Percentiles rank a stretch among this genome's conserved stretches.
phyloP scores from a whole-genome alignment of 2,113 vertebrate genomes.

The Todiramphus saurophagus region DNA sequence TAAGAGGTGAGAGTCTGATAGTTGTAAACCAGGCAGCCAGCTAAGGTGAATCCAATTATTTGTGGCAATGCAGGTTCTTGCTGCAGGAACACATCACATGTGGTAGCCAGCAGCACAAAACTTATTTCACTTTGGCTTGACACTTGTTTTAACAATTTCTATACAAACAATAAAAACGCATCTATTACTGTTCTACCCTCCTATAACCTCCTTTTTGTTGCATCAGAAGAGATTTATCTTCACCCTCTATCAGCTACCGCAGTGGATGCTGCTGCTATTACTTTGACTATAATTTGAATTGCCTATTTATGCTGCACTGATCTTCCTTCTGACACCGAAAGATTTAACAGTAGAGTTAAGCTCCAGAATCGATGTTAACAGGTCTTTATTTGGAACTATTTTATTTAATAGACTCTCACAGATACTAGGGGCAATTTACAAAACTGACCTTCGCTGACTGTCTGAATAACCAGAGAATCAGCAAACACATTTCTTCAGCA shows the following conservation, averaged over 20 bases:
- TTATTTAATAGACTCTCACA: slow-evolving; percentile 16
- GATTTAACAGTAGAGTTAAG: not conserved
- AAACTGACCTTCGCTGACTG: not conserved
- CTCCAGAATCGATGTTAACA: slow-evolving; percentile 6
- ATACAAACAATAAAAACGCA: not conserved
- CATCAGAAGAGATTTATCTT: not conserved
- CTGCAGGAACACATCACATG: not conserved
- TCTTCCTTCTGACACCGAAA: not conserved
- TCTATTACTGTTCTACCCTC: not conserved
- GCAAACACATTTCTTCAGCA: not conserved
- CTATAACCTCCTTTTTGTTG: not conserved
- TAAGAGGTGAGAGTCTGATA: not conserved
- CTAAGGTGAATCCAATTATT: not conserved
- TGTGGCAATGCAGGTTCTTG: not conserved
- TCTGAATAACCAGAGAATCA: not conserved
- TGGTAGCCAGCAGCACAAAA: not conserved
- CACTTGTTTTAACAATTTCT: not conserved
- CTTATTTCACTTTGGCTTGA: not conserved
- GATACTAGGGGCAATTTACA: not conserved
- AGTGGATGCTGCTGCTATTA: not conserved
- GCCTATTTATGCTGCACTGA: not conserved
- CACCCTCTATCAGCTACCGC: not conserved
- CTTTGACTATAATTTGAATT: slow-evolving; percentile 37
- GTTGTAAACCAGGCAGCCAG: not conserved
- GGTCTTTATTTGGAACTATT: slow-evolving; percentile 1